A percentile compares a stretch with the other conserved stretches of the same genome.
Evolutionary conservation across 1,140 invertebrate species (phyloP).

Genomic region (Aphis craccivora): DNA sequence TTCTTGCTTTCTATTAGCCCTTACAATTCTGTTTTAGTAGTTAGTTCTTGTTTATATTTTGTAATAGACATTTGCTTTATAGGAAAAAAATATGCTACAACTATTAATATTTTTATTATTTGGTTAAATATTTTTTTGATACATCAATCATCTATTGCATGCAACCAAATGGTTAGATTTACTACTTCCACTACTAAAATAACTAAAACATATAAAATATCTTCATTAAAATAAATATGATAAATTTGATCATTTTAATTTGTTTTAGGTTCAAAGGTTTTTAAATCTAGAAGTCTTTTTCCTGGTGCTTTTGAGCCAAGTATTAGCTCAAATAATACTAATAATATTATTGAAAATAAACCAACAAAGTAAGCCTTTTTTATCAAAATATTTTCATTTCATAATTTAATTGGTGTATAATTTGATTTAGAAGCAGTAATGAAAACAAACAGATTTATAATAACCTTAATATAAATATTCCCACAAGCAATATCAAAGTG

Average conservation of each 20-base stretch:
- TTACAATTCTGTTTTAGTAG: not conserved
- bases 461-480: slow-evolving; percentile 20
- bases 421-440: not conserved
- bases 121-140: no score
- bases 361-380: slow-evolving; percentile 4
- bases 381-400: not conserved
- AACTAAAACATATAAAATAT: not conserved
- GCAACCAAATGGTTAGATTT: not conserved
- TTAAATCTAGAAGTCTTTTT: slow-evolving; percentile 32
- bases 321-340: slow-evolving; percentile 22
- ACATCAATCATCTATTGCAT: not conserved
- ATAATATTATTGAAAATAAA: not conserved
- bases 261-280: slow-evolving; percentile 50
- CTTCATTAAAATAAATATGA: not conserved
- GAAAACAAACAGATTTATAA: not conserved
- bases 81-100: not conserved
- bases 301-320: slow-evolving; percentile 15
- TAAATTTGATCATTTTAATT: not conserved
- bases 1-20: slow-evolving; percentile 43
- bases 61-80: not conserved
- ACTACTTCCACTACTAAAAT: not conserved
- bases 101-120: not conserved
- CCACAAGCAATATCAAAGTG: slow-evolving; percentile 5
- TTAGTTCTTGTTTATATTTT: not conserved
- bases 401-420: not conserved